phyloP scores from a whole-genome alignment of 2,113 vertebrate genomes.

The Chloebia gouldiae region DNA sequence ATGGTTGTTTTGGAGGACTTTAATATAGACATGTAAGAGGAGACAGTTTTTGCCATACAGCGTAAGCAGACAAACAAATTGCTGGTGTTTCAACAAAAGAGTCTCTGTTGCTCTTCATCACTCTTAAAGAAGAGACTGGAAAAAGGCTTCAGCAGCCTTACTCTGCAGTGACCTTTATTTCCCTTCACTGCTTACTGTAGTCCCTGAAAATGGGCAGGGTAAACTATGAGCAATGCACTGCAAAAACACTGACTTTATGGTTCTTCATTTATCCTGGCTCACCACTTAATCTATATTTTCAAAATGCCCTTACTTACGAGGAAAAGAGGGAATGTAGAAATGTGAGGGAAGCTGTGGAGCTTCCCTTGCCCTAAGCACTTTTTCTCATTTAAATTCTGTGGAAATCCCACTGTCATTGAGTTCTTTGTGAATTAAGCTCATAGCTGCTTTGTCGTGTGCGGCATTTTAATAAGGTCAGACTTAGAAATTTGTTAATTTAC shows the following conservation, averaged over 20 bases:
- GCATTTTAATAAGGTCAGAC: conserved; percentile 63
- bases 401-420: conserved; percentile 21
- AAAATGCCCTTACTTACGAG: background rate
- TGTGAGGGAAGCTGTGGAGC: background rate
- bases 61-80: background rate
- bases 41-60: background rate
- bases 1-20: background rate
- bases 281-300: background rate
- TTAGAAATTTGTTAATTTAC: conserved; percentile 36
- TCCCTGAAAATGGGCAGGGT: background rate
- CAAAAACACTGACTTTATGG: background rate
- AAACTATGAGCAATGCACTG: background rate
- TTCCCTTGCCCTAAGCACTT: background rate
- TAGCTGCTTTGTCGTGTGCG: conserved; percentile 6
- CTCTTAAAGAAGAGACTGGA: background rate
- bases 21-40: background rate
- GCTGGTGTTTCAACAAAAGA: conserved; percentile 5
- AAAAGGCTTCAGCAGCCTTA: background rate
- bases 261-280: background rate
- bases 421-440: conserved; percentile 48
- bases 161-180: background rate
- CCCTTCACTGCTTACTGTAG: background rate
- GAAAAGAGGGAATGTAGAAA: background rate
- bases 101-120: background rate
- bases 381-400: conserved; percentile 61